Base-by-base conservation (phyloP, 2,113 vertebrate genomes). In the Castor canadensis region DNA sequence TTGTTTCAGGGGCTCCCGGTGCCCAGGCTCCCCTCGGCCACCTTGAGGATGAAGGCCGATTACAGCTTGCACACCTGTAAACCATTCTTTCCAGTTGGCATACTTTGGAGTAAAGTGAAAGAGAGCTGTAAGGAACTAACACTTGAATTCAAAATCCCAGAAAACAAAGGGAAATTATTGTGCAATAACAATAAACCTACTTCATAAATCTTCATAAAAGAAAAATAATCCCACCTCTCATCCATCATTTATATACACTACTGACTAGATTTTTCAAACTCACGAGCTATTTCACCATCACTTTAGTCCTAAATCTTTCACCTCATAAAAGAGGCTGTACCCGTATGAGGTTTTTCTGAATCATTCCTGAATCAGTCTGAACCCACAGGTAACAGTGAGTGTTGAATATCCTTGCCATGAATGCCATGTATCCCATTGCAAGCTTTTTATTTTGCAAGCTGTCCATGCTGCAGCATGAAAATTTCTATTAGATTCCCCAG, bases 401-500 rank as follows among this genome's bases (percentile, higher is more conserved):
- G 97, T 93, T 71, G 79, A 43, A 73, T 92, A 85, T 13, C 45
- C 49, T 95, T 92, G 94, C 81, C 94, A 75, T 12, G 28, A 90
- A 73, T 19, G 24, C 47, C 43, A 28, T 30, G 12, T 91, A 95
- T 95, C 86, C 77, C 54, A 47, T 67, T 40, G 88, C 92, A 95
- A 80, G 45, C 47, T 32, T 93, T 89, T 83, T 76, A 73, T 90
- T 93, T 66, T 88, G 94, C 58, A 95, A 97, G 67, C 69, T 96
- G 56, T 96, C 87, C 60, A 26, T 76, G 84, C 60, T 77, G 28
- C 15, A 52, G 76, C 5, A 2, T 88, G 69, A 94, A 94, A 86
- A 95, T 87, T 81, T 93, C 90, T 87, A 75, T 85, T 87, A 71
- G 43, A 93, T 80, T 96, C 95, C 94, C 96, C 54, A 86, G 91